phyloP scores from a whole-genome alignment of 1,140 invertebrate species.

The Hesperophylax magnus region DNA sequence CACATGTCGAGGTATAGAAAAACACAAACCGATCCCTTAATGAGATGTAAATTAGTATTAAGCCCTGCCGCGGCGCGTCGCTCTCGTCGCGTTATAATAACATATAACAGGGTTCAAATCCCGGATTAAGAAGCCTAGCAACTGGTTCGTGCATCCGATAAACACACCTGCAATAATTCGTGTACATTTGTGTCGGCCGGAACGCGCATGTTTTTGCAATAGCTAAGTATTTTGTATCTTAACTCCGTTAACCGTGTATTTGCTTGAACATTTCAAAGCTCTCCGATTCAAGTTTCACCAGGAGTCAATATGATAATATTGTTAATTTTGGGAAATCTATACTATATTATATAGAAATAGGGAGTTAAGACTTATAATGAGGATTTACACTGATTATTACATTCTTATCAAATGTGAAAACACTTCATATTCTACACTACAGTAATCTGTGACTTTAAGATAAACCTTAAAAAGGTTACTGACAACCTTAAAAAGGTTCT shows the following conservation, averaged over 20 bases:
- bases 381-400: too few species aligned
- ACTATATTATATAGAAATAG: too few species aligned
- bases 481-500: too few species aligned
- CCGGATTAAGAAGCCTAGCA: constrained; percentile 49
- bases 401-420: too few species aligned
- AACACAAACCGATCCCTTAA: constrained; percentile 27
- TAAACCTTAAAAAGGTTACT: too few species aligned
- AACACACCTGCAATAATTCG: constrained; percentile 40
- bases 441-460: too few species aligned
- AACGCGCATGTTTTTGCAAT: constrained; percentile 3
- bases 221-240: background rate
- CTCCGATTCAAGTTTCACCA: too few species aligned
- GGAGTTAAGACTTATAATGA: too few species aligned
- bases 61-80: constrained; percentile 35
- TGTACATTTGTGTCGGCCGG: constrained; percentile 25
- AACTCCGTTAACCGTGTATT: background rate
- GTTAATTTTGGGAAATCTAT: too few species aligned
- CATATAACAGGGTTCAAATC: constrained; percentile 44
- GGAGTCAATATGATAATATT: too few species aligned
- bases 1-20: constrained; percentile 18
- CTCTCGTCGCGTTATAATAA: constrained; percentile 46
- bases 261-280: too few species aligned
- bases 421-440: too few species aligned
- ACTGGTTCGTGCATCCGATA: constrained; percentile 48
- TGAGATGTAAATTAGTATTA: constrained; percentile 53